Evolutionary conservation across 2,113 vertebrate genomes (phyloP).

Genomic region (Datnioides undecimradiatus): DNA sequence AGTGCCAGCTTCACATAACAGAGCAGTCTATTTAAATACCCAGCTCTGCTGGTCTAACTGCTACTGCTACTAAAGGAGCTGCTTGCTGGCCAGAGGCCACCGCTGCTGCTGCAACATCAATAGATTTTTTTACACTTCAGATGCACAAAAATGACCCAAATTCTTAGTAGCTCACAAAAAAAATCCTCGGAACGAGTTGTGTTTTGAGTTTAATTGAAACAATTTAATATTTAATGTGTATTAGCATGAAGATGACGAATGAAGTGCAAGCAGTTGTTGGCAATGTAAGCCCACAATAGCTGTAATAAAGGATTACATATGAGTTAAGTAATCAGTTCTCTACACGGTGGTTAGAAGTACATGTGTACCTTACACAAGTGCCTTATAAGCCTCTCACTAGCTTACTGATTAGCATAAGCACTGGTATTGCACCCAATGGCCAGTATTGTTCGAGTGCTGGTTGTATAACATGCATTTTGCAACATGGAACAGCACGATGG

Average conservation of each 20-base stretch:
- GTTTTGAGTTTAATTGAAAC: not conserved
- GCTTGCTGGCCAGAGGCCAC: not conserved
- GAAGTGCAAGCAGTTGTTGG: not conserved
- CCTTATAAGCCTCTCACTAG: not conserved
- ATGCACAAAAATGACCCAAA: not conserved
- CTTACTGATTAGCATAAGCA: not conserved
- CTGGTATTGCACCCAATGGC: not conserved
- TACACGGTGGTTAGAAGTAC: not conserved
- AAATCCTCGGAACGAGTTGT: not conserved
- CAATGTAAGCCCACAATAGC: not conserved
- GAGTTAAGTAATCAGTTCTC: not conserved
- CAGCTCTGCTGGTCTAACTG: constrained; percentile 4
- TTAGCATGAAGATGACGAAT: not conserved
- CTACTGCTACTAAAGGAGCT: constrained; percentile 30
- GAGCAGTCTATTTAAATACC: constrained; percentile 43
- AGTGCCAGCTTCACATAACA: constrained; percentile 12
- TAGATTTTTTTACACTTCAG: not conserved
- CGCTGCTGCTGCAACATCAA: not conserved
- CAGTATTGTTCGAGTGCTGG: not conserved
- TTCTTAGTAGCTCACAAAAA: not conserved
- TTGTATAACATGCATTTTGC: not conserved
- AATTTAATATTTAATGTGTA: not conserved
- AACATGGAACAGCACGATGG: not conserved
- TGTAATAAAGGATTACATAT: not conserved
- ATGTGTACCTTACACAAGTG: not conserved